Conservation (phyloP, 2,797 vertebrate genomes). For the Pseudomugil tenellus region DNA sequence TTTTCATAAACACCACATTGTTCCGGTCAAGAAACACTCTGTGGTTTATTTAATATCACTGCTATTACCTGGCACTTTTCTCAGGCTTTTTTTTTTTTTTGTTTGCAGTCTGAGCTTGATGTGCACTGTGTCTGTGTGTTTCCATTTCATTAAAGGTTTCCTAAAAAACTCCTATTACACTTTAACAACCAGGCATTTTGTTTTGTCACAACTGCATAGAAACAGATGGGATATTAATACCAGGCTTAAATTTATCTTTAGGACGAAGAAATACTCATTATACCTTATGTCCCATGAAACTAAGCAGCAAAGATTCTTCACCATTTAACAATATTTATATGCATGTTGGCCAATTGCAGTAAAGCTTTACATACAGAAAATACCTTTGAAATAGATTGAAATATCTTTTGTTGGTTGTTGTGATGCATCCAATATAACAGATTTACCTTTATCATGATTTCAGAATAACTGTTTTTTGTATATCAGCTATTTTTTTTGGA, state of each 20-base stretch:
- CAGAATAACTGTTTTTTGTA: background rate
- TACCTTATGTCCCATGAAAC: background rate
- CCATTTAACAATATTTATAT: too few relatives aligned
- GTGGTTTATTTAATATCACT: background rate
- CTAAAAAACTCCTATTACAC: background rate
- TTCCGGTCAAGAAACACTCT: background rate
- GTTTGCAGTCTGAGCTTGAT: background rate
- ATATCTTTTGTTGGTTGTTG: too few relatives aligned
- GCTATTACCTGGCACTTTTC: background rate
- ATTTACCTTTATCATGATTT: too few relatives aligned
- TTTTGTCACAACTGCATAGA: background rate
- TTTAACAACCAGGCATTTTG: background rate
- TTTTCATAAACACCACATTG: slow-evolving; percentile 18
- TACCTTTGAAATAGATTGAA: background rate
- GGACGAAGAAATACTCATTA: background rate
- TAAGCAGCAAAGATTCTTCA: background rate
- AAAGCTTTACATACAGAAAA: background rate
- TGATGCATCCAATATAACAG: too few relatives aligned
- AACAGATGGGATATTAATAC: background rate
- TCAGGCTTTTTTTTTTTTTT: background rate
- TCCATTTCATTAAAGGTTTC: background rate
- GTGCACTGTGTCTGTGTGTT: background rate
- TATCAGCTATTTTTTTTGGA: background rate
- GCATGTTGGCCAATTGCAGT: too few relatives aligned
- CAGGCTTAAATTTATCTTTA: background rate